phyloP scores from a whole-genome alignment of 2,888 invertebrate genomes.

The Byasa hedistus region DNA sequence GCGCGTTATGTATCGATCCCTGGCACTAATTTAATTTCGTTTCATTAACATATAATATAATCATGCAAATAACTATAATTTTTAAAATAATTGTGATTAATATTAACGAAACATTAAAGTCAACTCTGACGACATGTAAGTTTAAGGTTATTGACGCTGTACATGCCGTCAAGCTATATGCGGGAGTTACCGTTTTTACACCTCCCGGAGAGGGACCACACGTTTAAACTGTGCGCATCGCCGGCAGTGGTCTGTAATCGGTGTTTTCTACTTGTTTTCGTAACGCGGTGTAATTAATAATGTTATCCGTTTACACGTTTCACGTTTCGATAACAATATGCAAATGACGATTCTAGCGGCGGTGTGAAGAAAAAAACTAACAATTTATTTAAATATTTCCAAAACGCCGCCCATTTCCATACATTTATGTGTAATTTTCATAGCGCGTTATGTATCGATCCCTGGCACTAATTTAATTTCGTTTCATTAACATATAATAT shows the following conservation, averaged over 20 bases:
- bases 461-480: not conserved
- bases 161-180: not conserved
- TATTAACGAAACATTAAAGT: not conserved
- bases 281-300: conserved; percentile 64
- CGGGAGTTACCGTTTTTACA: conserved; percentile 5
- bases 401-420: conserved; percentile 69
- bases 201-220: conserved; percentile 16
- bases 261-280: conserved; percentile 53
- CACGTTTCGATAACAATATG: conserved; percentile 71
- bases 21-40: not conserved
- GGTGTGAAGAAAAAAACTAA: conserved; percentile 58
- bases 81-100: not conserved
- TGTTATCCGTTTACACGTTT: conserved; percentile 68
- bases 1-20: not conserved
- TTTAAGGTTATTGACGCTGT: not conserved
- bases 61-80: not conserved
- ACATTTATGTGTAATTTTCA: conserved; percentile 71
- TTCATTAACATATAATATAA: not conserved
- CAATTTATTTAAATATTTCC: conserved; percentile 59
- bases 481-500: not conserved
- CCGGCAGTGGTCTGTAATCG: conserved; percentile 56
- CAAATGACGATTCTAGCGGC: conserved; percentile 67
- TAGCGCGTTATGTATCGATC: conserved; percentile 24
- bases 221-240: conserved; percentile 35
- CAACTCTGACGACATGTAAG: not conserved